Evolutionary conservation across 2,888 invertebrate genomes (phyloP), one percentile per base, ranked within the genome.

Genomic region (Tiliacea aurago): DNA sequence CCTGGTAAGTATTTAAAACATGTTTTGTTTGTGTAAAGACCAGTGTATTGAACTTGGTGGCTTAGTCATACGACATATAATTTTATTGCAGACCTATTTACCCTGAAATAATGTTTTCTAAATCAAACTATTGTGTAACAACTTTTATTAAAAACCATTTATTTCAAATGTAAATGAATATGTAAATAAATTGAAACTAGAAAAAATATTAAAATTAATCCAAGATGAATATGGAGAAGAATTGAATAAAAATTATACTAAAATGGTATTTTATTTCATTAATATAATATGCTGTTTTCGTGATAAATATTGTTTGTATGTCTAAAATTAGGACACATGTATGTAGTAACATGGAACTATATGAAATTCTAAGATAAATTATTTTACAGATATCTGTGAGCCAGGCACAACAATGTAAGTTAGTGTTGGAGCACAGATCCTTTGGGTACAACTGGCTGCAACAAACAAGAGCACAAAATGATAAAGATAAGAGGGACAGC

Each of bases 331-430:
- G 28, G 33, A 58, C 33, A 33, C 13, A 43, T 43, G 11, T 43
- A 43, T 20, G 6, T 18, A 20, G 33, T 33, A 33, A 23, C 18
- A 62, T 62, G 43, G 18, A 23, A 13, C 20, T 45, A 13, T 28
- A 15, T 23, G 45, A 47, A 15, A 33, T 41, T 49, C 18, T 55
- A 13, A 53, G 15, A 28, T 41, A 33, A 33, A 71, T 28, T 15
- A 41, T 56, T 81, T 89, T 97, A 68, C 88, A 99, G 97, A 98
- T 99, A 88, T 98, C 98, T 13, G 97, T 97, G 71, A 97, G 97
- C 51, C 97, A 97, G 82, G 97, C 97, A 53, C 97, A 98, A 81
- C 99, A 99, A 90, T 99, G 98, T 97, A 97, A 98, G 84, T 94
- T 99, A 74, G 94, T 98, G 47, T 94, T 99, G 70, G 99, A 99